These are phyloP conservation scores for Tyto alba DNA, from an alignment of 2,113 vertebrate genomes.

Conservation along the genomic window DNA sequence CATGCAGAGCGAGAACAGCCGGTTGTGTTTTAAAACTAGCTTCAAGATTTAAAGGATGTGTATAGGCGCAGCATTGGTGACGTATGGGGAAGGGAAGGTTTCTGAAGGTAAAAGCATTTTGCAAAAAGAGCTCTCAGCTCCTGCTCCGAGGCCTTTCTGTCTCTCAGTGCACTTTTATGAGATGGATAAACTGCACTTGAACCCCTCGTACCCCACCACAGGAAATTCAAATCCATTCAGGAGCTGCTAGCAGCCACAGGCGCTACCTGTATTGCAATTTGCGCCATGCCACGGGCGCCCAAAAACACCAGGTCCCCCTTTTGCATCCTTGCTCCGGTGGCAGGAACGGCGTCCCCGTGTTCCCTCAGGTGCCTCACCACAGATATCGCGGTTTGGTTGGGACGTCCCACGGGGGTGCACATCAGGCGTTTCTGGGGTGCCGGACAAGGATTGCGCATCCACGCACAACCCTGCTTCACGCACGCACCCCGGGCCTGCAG, in stretches of 20 bases:
- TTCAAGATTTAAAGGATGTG: background rate
- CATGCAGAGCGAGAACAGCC: background rate
- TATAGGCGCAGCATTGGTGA: background rate
- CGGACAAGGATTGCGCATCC: rapidly evolving
- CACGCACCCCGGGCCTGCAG: background rate
- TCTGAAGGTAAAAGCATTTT: background rate
- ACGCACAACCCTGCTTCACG: background rate
- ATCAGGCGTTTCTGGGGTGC: rapidly evolving
- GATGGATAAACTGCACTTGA: rapidly evolving
- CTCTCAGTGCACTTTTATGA: rapidly evolving
- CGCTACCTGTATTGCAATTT: rapidly evolving
- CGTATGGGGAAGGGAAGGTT: background rate
- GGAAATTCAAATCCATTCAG: background rate
- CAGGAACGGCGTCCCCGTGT: rapidly evolving
- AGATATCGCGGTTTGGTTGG: rapidly evolving
- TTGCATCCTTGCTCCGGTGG: rapidly evolving
- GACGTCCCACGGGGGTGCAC: background rate
- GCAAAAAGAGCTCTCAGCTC: background rate
- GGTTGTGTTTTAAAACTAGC: rapidly evolving
- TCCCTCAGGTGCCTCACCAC: rapidly evolving
- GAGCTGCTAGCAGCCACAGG: background rate
- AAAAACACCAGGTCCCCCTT: background rate
- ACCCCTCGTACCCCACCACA: background rate
- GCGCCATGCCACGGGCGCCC: rapidly evolving
- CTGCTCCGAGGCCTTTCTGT: rapidly evolving